Conservation (phyloP, 2,888 invertebrate genomes). For the Metellina segmentata region DNA sequence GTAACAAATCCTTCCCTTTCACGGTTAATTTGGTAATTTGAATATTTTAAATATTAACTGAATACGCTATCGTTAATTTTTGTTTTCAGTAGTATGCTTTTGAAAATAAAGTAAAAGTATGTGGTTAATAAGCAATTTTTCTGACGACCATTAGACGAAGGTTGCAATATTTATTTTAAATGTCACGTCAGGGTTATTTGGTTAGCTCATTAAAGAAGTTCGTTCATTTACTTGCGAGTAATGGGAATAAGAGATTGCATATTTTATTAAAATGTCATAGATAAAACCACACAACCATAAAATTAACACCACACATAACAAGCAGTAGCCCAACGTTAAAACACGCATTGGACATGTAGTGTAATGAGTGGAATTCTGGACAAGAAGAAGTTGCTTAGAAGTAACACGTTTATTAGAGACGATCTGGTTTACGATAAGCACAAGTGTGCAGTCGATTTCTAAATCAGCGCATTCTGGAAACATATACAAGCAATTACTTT, state of each 20-base stretch:
- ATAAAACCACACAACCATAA: not conserved
- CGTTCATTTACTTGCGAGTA: not conserved
- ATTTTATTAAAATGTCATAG: not conserved
- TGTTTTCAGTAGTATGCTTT: not conserved
- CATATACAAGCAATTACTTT: no score
- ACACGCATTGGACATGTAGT: no score
- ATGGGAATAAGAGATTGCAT: not conserved
- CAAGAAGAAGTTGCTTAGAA: no score
- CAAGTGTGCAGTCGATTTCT: no score
- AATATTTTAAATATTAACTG: not conserved
- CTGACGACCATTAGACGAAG: not conserved
- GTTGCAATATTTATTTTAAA: not conserved
- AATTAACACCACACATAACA: no score
- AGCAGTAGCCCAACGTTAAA: no score
- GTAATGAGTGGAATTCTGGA: no score
- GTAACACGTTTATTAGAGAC: no score
- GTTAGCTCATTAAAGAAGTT: not conserved
- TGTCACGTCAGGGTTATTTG: not conserved
- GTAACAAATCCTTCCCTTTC: not conserved
- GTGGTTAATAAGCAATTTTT: not conserved
- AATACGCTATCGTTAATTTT: not conserved
- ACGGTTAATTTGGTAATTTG: not conserved
- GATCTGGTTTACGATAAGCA: no score
- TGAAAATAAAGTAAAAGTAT: not conserved
- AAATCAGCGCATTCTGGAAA: no score